Evolutionary conservation across 2,888 invertebrate species (phyloP), one percentile per base, ranked within the genome.

Genomic region (Heliconius aoede): DNA sequence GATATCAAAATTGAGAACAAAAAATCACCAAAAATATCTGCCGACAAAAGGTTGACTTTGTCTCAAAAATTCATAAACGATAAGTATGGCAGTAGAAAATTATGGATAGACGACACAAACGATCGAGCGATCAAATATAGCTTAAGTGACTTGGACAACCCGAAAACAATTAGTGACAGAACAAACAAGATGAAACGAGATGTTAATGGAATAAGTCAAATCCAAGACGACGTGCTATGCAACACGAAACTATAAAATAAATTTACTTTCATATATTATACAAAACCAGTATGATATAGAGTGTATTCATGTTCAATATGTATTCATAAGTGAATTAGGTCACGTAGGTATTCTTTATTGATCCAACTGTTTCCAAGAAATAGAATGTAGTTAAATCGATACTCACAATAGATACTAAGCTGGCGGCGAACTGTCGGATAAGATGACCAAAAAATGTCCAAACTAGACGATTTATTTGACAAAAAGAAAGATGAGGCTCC

Each of bases 401-500:
- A 18, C 26, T 72, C 24, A 60, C 21, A 60, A 28, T 21, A 72
- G 28, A 36, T 58, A 4, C n/a, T 8, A 24, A 36, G 60, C 24
- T 40, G 5, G 40, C 26, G 26, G 40, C 60, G 60, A 36, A 11
- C 26, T 13, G 26, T n/a, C 26, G 36, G 24, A 60, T 26, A 4
- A 26, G 5, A 40, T 18, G 11, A 18, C 62, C 8, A 28, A 11
- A 76, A 71, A 93, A 95, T 96, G 92, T 95, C 96, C 82, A 96
- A 96, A 89, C 90, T 98, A 86, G 98, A 98, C 84, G 98, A 98
- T 89, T 95, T 98, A 78, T 95, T 98, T 83, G 95, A 95, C 79
- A 98, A 97, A 94, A 98, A 97, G 91, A 98, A 98, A 90, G 97
- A 98, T 88, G 96, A 96, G 74, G 96, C 97, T 67, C 96, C 97